Evolutionary conservation across 2,888 invertebrate species (phyloP).

Genomic region (Clepsis dumicolana): DNA sequence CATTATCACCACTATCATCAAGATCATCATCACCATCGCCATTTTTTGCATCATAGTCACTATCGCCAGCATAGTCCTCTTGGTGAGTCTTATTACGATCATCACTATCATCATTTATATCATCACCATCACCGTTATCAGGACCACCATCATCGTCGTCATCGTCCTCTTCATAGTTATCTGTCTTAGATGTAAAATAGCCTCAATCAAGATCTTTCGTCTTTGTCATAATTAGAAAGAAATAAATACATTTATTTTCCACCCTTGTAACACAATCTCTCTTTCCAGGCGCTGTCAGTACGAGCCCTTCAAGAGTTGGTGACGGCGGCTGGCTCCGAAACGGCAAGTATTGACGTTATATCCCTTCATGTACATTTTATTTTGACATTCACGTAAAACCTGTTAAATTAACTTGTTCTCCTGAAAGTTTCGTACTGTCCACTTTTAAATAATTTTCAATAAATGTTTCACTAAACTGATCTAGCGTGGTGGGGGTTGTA

Average conservation of each 20-base stretch:
- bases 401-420: slow-evolving; percentile 70
- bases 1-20: too few relatives aligned
- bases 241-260: background rate
- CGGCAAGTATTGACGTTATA: slow-evolving; percentile 88
- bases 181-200: too few relatives aligned
- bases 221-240: background rate
- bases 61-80: background rate
- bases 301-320: slow-evolving; percentile 99
- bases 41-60: background rate
- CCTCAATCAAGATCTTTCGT: too few relatives aligned
- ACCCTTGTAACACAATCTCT: slow-evolving; percentile 4
- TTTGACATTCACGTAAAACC: slow-evolving; percentile 51
- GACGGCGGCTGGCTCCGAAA: slow-evolving; percentile 96
- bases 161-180: too few relatives aligned
- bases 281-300: slow-evolving; percentile 94
- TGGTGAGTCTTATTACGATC: too few relatives aligned
- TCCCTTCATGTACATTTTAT: slow-evolving; percentile 42
- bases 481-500: background rate
- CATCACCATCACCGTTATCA: too few relatives aligned
- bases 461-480: slow-evolving; percentile 54
- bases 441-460: slow-evolving; percentile 58
- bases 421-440: slow-evolving; percentile 55
- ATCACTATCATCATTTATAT: too few relatives aligned
- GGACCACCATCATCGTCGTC: too few relatives aligned
- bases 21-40: background rate